Conservation (phyloP, 2,113 vertebrate species). For the Sander lucioperca region DNA sequence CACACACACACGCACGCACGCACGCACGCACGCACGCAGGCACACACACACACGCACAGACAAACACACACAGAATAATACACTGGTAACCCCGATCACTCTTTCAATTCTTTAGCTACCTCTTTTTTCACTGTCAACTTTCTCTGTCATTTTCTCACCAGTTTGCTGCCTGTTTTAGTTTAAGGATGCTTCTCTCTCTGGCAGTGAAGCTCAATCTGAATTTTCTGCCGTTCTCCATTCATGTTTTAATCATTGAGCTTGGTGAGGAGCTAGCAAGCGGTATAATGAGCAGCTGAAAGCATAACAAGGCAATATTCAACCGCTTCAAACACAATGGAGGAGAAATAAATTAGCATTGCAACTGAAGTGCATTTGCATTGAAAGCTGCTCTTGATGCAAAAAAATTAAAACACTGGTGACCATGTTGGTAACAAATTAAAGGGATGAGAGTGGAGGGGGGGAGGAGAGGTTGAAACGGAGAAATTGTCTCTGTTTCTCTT, state of each 20-base stretch:
- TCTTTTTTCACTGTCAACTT: slow-evolving; percentile 3
- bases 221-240: slow-evolving; percentile 64
- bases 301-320: slow-evolving; percentile 68
- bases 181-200: slow-evolving; percentile 30
- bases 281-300: slow-evolving; percentile 77
- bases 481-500: background rate
- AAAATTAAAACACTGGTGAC: slow-evolving; percentile 72
- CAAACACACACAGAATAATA: slow-evolving; percentile 19
- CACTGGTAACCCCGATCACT: background rate
- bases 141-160: slow-evolving; percentile 5
- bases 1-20: slow-evolving; percentile 3
- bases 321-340: slow-evolving; percentile 54
- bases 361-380: slow-evolving; percentile 65
- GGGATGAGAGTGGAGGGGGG: slow-evolving; percentile 15
- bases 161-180: slow-evolving; percentile 28
- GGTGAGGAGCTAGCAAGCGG: slow-evolving; percentile 50
- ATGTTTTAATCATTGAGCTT: slow-evolving; percentile 78
- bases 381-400: slow-evolving; percentile 62
- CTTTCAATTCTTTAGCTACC: slow-evolving; percentile 2
- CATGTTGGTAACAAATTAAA: slow-evolving; percentile 59
- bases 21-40: slow-evolving; percentile 1
- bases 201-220: slow-evolving; percentile 52
- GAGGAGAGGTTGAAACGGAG: background rate
- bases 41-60: slow-evolving; percentile 2
- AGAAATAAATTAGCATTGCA: slow-evolving; percentile 60